Percentiles rank a stretch among this genome's conserved stretches.
Evolutionary conservation across 2,888 invertebrate species (phyloP).

Genomic region (Deroplatys truncata): DNA sequence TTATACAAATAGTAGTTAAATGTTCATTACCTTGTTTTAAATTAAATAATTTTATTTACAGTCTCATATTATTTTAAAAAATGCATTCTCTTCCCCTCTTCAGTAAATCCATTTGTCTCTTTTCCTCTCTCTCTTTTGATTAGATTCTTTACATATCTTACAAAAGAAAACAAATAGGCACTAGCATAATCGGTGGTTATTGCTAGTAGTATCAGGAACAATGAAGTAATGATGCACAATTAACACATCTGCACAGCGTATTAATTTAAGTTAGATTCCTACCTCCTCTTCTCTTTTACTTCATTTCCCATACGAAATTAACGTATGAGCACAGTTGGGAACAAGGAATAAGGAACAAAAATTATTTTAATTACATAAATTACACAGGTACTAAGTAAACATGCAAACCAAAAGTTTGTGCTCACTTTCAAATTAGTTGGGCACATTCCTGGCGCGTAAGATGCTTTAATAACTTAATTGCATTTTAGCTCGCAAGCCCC

Average conservation of each 20-base stretch:
- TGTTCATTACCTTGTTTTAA: neutral
- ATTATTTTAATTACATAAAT: neutral
- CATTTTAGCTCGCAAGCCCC: neutral
- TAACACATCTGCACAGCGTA: neutral
- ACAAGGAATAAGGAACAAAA: neutral
- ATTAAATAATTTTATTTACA: neutral
- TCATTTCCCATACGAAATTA: neutral
- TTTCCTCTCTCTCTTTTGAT: neutral
- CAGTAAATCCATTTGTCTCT: neutral
- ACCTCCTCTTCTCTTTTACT: neutral
- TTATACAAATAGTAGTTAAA: neutral
- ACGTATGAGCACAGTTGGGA: neutral
- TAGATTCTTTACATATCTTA: neutral
- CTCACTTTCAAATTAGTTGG: neutral
- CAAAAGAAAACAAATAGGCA: neutral
- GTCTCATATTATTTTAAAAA: neutral
- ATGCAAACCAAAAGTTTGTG: neutral
- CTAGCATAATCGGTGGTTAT: neutral
- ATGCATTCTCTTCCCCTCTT: neutral
- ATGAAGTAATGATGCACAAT: neutral
- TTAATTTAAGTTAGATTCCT: neutral
- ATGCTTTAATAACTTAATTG: neutral
- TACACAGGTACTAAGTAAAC: neutral
- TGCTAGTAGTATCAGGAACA: neutral
- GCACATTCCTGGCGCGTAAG: neutral